A percentile compares a stretch with the other conserved stretches of the same genome.
Evolutionary conservation across 2,888 invertebrate species (phyloP).

Genomic region (Crossocerus cetratus): DNA sequence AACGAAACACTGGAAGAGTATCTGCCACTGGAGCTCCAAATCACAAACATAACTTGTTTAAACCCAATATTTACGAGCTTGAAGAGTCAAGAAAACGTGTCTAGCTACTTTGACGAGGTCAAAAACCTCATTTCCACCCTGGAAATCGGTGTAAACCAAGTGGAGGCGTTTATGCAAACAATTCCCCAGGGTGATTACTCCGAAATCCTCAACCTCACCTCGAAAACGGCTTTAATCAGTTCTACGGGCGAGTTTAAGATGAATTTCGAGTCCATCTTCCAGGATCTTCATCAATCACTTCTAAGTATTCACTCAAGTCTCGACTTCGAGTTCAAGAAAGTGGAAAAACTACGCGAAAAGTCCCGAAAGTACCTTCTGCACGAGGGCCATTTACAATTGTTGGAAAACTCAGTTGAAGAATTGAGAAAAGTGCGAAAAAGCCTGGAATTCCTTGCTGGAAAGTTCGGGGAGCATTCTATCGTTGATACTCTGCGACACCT

Average conservation of each 20-base stretch:
- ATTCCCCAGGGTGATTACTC: neutral
- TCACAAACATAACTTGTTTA: neutral
- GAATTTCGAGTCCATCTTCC: too few species aligned
- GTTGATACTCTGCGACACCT: neutral
- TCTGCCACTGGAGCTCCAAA: neutral
- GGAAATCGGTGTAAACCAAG: neutral
- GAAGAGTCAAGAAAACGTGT: too few species aligned
- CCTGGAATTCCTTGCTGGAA: neutral
- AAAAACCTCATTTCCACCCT: neutral
- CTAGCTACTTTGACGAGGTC: too few species aligned
- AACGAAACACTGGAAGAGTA: neutral
- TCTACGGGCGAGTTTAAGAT: too few species aligned
- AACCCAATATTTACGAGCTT: too few species aligned
- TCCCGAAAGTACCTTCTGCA: neutral
- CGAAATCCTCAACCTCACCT: conserved; percentile 77
- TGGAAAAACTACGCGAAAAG: too few species aligned
- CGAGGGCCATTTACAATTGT: neutral
- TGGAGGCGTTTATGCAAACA: neutral
- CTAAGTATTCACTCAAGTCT: too few species aligned
- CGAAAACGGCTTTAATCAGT: conserved; percentile 78
- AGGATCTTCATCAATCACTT: too few species aligned
- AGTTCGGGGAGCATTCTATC: neutral
- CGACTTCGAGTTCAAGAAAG: too few species aligned
- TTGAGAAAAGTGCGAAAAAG: neutral
- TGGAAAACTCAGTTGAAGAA: neutral